Percentiles rank a stretch among this genome's conserved stretches.
These are phyloP conservation scores for Gastrophysa polygoni DNA, from an alignment of 2,888 invertebrate genomes.

Conservation along the genomic window DNA sequence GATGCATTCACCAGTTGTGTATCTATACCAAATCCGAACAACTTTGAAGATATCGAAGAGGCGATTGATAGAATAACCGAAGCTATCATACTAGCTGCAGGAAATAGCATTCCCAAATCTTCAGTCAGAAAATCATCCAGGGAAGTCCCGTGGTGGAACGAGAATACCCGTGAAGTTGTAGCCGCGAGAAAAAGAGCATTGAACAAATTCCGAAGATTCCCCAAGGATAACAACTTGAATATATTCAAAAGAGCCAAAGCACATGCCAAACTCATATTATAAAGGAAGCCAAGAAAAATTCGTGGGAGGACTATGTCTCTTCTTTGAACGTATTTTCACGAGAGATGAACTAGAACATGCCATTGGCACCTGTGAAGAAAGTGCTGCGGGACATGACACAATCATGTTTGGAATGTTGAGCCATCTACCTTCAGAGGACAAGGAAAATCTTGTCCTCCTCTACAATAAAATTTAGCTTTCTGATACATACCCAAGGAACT, in stretches of 20 bases:
- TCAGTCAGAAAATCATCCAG: background rate
- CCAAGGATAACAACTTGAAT: no score
- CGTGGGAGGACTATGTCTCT: constrained; percentile 3
- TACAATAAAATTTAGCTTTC: background rate
- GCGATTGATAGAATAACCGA: no score
- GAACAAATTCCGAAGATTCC: no score
- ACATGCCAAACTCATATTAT: no score
- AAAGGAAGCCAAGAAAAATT: background rate
- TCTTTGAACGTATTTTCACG: background rate
- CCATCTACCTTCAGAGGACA: no score
- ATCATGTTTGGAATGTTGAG: no score
- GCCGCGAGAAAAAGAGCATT: background rate
- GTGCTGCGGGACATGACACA: no score
- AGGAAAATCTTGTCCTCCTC: background rate
- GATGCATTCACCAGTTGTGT: no score
- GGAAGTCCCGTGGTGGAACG: background rate
- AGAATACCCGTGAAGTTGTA: background rate
- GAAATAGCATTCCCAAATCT: background rate
- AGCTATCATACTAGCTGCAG: no score
- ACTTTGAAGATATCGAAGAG: background rate
- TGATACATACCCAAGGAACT: no score
- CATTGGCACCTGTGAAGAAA: no score
- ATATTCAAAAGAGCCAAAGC: background rate
- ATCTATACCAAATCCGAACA: background rate
- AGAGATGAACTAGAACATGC: background rate